Conservation (phyloP, 1,140 invertebrate species). For the Scaptomyza hsui region DNA sequence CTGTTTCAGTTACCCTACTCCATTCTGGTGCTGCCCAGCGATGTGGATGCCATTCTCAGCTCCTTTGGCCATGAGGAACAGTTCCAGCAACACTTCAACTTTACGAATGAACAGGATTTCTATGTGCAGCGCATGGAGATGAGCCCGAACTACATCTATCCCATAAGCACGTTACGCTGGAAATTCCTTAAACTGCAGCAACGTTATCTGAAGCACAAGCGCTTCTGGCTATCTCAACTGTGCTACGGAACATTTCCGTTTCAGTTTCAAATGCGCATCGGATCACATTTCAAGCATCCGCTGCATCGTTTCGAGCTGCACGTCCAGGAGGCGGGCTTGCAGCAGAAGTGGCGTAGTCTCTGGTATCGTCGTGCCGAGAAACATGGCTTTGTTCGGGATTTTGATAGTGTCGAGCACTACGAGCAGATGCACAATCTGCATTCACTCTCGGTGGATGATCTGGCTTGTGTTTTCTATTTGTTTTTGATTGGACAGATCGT, state of each 20-base stretch:
- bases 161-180: slow-evolving; percentile 59
- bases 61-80: slow-evolving; percentile 51
- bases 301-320: slow-evolving; percentile 50
- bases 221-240: slow-evolving; percentile 51
- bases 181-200: slow-evolving; percentile 51
- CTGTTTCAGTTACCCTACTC: slow-evolving; percentile 37
- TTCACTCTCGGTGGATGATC: slow-evolving; percentile 35
- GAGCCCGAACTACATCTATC: slow-evolving; percentile 53
- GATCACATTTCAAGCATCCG: slow-evolving; percentile 62
- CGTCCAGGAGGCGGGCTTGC: slow-evolving; percentile 44
- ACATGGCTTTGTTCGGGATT: slow-evolving; percentile 55
- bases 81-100: slow-evolving; percentile 29
- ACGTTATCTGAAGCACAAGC: slow-evolving; percentile 49
- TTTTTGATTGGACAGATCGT: slow-evolving; percentile 48
- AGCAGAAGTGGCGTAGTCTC: slow-evolving; percentile 26
- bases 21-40: slow-evolving; percentile 40
- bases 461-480: slow-evolving; percentile 43
- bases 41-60: slow-evolving; percentile 41
- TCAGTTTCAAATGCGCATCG: slow-evolving; percentile 61
- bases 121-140: slow-evolving; percentile 33
- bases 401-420: slow-evolving; percentile 31
- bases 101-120: slow-evolving; percentile 22
- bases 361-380: slow-evolving; percentile 31
- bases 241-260: slow-evolving; percentile 61
- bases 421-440: slow-evolving; percentile 8